These are phyloP conservation scores for Leptosomus discolor DNA, from an alignment of 2,113 vertebrate species.

Conservation along the genomic window DNA sequence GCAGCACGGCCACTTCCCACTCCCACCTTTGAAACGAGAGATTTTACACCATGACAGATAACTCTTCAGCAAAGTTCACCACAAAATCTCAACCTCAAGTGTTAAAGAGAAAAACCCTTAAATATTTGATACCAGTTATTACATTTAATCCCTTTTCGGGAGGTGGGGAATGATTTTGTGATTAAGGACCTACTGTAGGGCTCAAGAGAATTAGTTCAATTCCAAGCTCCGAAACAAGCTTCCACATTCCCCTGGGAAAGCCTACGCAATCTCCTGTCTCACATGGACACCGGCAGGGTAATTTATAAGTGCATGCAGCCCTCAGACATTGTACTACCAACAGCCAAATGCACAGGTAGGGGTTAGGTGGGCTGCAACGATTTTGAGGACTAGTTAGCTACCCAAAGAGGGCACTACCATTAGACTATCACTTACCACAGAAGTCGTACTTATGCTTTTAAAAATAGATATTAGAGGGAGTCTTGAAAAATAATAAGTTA, in stretches of 20 bases:
- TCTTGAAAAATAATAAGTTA: not conserved
- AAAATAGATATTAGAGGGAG: not conserved
- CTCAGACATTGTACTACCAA: not conserved
- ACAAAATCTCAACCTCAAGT: slow-evolving; percentile 30
- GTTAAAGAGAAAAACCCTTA: slow-evolving; percentile 38
- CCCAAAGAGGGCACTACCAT: not conserved
- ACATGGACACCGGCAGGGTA: not conserved
- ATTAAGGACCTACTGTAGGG: slow-evolving; percentile 55
- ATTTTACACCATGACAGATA: not conserved
- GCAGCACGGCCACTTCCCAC: not conserved
- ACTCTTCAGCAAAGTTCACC: not conserved
- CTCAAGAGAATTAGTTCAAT: slow-evolving; percentile 59
- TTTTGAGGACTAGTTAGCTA: not conserved
- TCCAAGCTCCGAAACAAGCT: slow-evolving; percentile 36
- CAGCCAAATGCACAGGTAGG: not conserved
- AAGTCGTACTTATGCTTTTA: not conserved
- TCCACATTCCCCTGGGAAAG: slow-evolving; percentile 17
- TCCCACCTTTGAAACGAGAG: not conserved
- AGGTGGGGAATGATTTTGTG: slow-evolving; percentile 57
- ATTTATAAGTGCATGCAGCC: not conserved
- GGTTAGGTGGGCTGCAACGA: not conserved
- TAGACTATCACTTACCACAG: not conserved
- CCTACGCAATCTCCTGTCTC: not conserved
- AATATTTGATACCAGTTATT: slow-evolving; percentile 56
- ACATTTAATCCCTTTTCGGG: slow-evolving; percentile 35